Evolutionary conservation across 2,888 invertebrate genomes (phyloP), one percentile per base, ranked within the genome.

Genomic region (Leptarthrus brevirostris): DNA sequence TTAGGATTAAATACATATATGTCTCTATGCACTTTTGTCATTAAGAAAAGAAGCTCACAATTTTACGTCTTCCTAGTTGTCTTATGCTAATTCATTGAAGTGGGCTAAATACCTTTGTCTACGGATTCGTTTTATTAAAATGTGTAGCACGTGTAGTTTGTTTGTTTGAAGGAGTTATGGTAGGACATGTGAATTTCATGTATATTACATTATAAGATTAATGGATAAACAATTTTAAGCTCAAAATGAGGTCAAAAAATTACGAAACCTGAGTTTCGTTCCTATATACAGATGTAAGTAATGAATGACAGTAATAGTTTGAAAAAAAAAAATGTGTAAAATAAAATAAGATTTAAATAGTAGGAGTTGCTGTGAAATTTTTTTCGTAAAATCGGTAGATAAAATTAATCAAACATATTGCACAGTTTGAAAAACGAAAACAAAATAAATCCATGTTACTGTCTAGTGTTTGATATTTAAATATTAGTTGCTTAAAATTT

Each of bases 1-100:
- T 40, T 40, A 53, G 20, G 14, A 40, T 64, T 36, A 66, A 36
- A 40, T 54, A 53, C 4, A 36, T 40, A 47, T 66, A 49, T 20
- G 30, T 26, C 47, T 66, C 26, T 66, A 66, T 66, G 66, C 66
- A 66, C 66, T 66, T n/a, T 3, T 36, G 47, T 66, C 47, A 47
- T 66, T 47, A 66, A 66, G 34, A 52, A 44, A 73, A 54, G 34
- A 64, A 34, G 66, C 73, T 66, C 73, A 73, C 73, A 73, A 53
- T 56, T 66, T 73, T 73, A 73, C 44, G 73, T 73, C 73, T 73
- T 73, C 73, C 73, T 73, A 73, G 73, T 73, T 73, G 52, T 61
- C 58, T 72, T 72, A 72, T 72, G 72, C 66, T 66, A 66, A 44
- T 49, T 49, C 22, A 70, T 49, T 47, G n/a, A 26, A 47, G 66